Base-by-base conservation (phyloP, 1,140 invertebrate species). In the Campoletis sonorensis region DNA sequence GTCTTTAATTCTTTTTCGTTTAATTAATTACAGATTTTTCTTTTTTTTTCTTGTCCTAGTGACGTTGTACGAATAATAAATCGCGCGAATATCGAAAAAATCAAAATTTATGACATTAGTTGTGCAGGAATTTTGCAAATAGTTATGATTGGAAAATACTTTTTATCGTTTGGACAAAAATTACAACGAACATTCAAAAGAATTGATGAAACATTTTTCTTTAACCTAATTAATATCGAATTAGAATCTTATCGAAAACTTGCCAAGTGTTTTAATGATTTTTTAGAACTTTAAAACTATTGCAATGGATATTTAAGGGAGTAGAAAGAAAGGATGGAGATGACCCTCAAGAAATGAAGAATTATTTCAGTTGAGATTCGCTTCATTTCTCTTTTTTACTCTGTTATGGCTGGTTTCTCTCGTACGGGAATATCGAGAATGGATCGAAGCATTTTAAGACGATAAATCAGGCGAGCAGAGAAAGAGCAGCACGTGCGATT, bases 391-490 rank as follows among this genome's bases (percentile, higher is more conserved):
- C 61, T 64, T 26, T 26, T 26, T 64, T 13, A 23, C 10, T 64
- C 61, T 64, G 4, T 27, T 27, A 23, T 33, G 51, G 16, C n/a
- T 18, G n/a, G 61, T 64, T 26, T 64, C 61, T 64, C 61, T 64
- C 61, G n/a, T 64, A 64, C 23, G 61, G 61, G n/a, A n/a, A 64
- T 73, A 73, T 73, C 71, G 71, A 73, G 71, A 73, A 73, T 40
- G 30, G 71, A 73, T 73, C 71, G 71, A 73, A 73, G 40, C 71
- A 73, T 49, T 73, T 73, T 40, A 0, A 73, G 40, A 73, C 71
- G 40, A 73, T 73, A 73, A 73, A 73, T 73, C 71, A 73, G 71
- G 40, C 71, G 71, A 73, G 71, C 30, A 49, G 71, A 73, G 71
- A 49, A 26, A 30, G 71, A n/a, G 15, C 30, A 73, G 40, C 71